Evolutionary conservation across 2,888 invertebrate genomes (phyloP).

Genomic region (Ochropleura leucogaster): DNA sequence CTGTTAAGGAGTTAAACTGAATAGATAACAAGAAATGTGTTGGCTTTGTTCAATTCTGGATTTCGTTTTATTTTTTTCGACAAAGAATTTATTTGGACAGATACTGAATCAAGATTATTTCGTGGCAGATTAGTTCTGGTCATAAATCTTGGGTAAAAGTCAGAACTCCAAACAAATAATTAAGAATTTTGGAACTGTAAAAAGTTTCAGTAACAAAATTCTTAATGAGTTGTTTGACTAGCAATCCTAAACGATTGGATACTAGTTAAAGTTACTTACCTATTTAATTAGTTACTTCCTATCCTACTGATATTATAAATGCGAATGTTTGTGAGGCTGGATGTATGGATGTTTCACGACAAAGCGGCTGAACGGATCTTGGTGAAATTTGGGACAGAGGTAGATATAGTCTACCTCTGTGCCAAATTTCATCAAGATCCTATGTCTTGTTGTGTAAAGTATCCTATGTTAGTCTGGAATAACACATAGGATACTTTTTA

Average conservation of each 20-base stretch:
- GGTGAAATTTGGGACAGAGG: too few species aligned
- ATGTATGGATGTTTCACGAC: too few species aligned
- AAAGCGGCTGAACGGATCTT: too few species aligned
- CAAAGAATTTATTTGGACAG: neutral
- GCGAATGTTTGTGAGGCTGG: too few species aligned
- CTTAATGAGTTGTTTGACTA: too few species aligned
- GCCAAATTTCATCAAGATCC: too few species aligned
- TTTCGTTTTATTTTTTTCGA: constrained; percentile 19
- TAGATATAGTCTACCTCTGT: too few species aligned
- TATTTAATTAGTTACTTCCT: neutral
- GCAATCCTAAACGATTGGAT: neutral
- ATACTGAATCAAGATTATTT: neutral
- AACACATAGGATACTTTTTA: too few species aligned
- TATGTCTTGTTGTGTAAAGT: too few species aligned
- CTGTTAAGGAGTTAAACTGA: constrained; percentile 61
- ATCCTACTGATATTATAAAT: too few species aligned
- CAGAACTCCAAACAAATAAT: neutral
- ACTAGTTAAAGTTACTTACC: neutral
- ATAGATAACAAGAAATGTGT: constrained; percentile 66
- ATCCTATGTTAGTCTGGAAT: too few species aligned
- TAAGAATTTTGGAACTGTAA: neutral
- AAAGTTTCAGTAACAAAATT: too few species aligned
- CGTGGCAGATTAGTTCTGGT: neutral
- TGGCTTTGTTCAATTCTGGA: constrained; percentile 32
- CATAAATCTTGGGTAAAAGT: constrained; percentile 8